Conservation (phyloP, 2,113 vertebrate genomes). For the human (Homo sapiens) region DNA sequence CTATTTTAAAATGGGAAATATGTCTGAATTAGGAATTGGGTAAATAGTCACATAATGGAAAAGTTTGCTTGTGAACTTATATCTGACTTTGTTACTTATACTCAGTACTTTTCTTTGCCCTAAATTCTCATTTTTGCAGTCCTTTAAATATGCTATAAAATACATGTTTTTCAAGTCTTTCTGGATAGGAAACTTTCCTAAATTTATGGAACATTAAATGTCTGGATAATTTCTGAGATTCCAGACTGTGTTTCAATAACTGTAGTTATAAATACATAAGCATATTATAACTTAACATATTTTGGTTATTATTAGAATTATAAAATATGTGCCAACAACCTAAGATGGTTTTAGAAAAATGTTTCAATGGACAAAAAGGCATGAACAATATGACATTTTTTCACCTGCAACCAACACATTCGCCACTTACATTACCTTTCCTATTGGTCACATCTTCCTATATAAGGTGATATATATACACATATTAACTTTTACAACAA, state of each 20-base stretch:
- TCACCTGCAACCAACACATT: constrained; percentile 33
- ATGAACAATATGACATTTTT: background rate
- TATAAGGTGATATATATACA: constrained; percentile 1
- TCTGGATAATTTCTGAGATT: constrained; percentile 70
- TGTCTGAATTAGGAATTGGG: background rate
- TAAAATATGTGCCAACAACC: constrained; percentile 59
- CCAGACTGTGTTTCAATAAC: constrained; percentile 75
- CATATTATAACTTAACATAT: constrained; percentile 74
- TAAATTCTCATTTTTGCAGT: constrained; percentile 38
- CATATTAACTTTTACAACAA: constrained; percentile 47
- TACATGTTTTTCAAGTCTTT: constrained; percentile 37
- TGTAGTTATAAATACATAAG: constrained; percentile 76
- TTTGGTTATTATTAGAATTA: constrained; percentile 72
- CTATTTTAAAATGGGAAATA: background rate
- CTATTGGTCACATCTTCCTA: constrained; percentile 15
- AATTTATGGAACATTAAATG: constrained; percentile 61
- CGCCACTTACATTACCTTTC: constrained; percentile 27
- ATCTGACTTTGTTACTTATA: constrained; percentile 21
- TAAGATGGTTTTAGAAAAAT: constrained; percentile 58
- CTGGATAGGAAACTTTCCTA: constrained; percentile 43
- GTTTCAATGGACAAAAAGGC: constrained; percentile 42
- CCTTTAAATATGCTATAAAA: constrained; percentile 38
- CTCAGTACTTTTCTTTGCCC: background rate
- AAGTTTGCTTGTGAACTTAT: background rate
- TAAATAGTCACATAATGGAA: constrained; percentile 7